Percentiles rank a stretch among this genome's conserved stretches.
These are phyloP conservation scores for Xanthorhoe spadicearia DNA, from an alignment of 2,888 invertebrate species.

Conservation along the genomic window DNA sequence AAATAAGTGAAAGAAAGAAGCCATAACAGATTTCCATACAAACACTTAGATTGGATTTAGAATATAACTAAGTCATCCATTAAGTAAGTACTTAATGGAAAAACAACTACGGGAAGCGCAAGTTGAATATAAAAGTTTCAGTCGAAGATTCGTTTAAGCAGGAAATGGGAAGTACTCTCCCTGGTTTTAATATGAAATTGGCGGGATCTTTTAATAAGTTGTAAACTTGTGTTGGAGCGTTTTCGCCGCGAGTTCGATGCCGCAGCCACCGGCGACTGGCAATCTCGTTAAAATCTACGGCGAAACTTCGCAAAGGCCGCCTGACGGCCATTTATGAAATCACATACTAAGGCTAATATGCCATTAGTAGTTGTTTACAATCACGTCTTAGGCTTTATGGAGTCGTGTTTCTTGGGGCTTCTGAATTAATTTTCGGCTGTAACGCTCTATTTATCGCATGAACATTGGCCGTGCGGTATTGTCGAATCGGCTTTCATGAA, in stretches of 20 bases:
- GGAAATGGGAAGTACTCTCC: constrained; percentile 63
- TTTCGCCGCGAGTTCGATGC: constrained; percentile 67
- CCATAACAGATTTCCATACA: neutral
- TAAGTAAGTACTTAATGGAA: constrained; percentile 25
- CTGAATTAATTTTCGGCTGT: constrained; percentile 25
- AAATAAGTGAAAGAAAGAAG: neutral
- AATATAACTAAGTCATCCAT: constrained; percentile 27
- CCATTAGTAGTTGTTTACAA: constrained; percentile 56
- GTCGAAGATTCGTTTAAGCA: constrained; percentile 49
- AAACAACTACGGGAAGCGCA: constrained; percentile 29
- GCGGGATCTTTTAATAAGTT: constrained; percentile 75
- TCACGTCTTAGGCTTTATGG: constrained; percentile 41
- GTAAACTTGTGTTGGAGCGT: constrained; percentile 76
- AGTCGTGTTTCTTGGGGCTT: constrained; percentile 28
- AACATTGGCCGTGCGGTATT: constrained; percentile 3
- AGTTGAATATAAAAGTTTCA: constrained; percentile 33
- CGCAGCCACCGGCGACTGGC: constrained; percentile 67
- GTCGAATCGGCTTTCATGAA: neutral
- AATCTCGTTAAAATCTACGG: constrained; percentile 82
- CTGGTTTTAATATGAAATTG: constrained; percentile 70
- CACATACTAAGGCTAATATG: constrained; percentile 65
- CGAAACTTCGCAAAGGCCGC: constrained; percentile 67
- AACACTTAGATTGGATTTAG: constrained; percentile 3
- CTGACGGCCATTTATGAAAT: constrained; percentile 70
- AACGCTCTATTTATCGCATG: constrained; percentile 8